Evolutionary conservation across 2,113 vertebrate species (phyloP), one percentile per base, ranked within the genome.

Genomic region (Lophura nycthemera): DNA sequence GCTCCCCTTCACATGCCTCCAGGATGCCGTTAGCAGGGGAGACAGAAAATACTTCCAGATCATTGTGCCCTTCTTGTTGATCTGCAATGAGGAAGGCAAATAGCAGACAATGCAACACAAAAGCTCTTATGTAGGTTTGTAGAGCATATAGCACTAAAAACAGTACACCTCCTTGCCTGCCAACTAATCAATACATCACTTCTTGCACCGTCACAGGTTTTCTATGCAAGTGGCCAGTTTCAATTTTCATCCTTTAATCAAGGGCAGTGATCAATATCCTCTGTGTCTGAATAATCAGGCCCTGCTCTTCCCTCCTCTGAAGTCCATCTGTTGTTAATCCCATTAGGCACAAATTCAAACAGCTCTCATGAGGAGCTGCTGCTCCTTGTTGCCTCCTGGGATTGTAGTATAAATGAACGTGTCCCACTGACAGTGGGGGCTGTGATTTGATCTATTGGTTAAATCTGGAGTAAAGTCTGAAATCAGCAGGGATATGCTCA

Each of bases 21-120:
- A 99, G 96, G 43, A 98, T 13, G 11, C 99, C 99, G 2, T 72
- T 96, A 24, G 86, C 59, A 15, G 99, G 99, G 27, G 88, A 97
- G 64, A 99, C 89, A 17, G 78, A 81, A 79, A 99, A 99, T 22
- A 96, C 97, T 27, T 30, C 11, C 1, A n/a, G 7, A 6, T 93
- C n/a, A 0, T 74, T 57, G 3, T 24, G 61, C 1, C 29, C 71
- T 64, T 96, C 77, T 52, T 89, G 69, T n/a, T 95, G 87, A 60
- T 82, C 98, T 98, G 94, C 64, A 79, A n/a, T 1, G 32, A 30
- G 75, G 73, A 6, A 16, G 60, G 29, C 25, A 79, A 82, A 50
- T 25, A 45, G 24, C 56, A 88, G 66, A 54, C 21, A 72, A 22
- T 59, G 40, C 21, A 47, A 43, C 8, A 3, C 6, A 21, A 30